Base-by-base conservation (phyloP, 2,888 invertebrate genomes). In the Bruchidius siliquastri region DNA sequence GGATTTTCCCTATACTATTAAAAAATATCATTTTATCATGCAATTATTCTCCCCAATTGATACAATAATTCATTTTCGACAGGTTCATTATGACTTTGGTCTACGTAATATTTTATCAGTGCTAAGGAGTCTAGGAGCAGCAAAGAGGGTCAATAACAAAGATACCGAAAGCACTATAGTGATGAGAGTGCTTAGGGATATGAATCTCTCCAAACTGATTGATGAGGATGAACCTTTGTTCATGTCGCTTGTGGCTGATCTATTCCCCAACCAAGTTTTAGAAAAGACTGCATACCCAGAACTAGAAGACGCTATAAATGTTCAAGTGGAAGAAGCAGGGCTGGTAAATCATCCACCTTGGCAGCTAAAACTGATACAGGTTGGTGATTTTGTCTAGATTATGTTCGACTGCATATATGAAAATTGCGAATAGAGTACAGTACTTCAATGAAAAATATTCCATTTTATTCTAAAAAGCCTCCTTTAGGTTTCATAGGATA, bases 221-320 rank as follows among this genome's bases (percentile, higher is more conserved):
- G 98, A 98, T 83, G 98, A 98, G 86, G 98, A 98, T 84, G 98
- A 98, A 83, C 98, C 98, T 0, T 89, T 98, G n/a, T 98, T 98
- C 85, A 95, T 97, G 87, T 98, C 98, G 0, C 88, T 98, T 68
- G 97, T 98, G 22, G 94, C 97, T 49, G 98, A 98, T 88, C 88
- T 98, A 81, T 98, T 98, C 87, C 98, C 98, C 0, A 98, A 97
- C 86, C 96, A 98, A 88, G 91, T 92, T 0, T 88, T 98, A 72
- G 98, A 98, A 86, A 97, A 97, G 87, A 97, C 97, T 13, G 90
- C 91, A 22, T 97, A 98, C 84, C 93, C 93, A 0, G 95, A 96
- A 79, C 88, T 98, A 72, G 97, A 98, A 86, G 91, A 93, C 10
- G 96, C 97, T 0, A 96, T 98, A 75, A 91, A 91, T 76, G 91